Evolutionary conservation across 1,140 invertebrate genomes (phyloP), one percentile per base, ranked within the genome.

Genomic region (Meloidogyne exigua): DNA sequence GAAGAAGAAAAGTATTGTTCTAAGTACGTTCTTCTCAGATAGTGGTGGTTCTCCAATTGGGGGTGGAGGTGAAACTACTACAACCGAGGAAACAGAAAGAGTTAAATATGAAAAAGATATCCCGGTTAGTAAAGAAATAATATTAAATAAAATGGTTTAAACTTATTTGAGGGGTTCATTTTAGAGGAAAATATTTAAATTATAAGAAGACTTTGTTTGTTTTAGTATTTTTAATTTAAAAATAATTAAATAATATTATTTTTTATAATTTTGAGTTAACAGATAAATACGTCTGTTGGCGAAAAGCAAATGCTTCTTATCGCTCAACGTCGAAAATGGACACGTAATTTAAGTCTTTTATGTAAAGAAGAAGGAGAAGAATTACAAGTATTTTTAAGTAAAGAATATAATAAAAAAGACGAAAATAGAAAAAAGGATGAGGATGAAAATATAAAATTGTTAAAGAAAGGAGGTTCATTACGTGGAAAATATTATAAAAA

Each of bases 281-380:
- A 73, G 72, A 39, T 32, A 18, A 73, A 65, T 32, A 39, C 72
- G 36, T 18, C 72, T n/a, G 72, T 73, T 18, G 72, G 57, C n/a
- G 72, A 62, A n/a, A 62, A 18, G 12, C 72, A 73, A 73, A 73
- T 73, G 72, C 65, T 65, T 62, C 49, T 73, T 62, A 73, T 73
- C 57, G 57, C 72, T 25, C 72, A 73, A 32, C 42, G 72, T 64
- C 42, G 72, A 21, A 57, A 23, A 15, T 73, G 72, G 72, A 73
- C 57, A 21, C 72, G 72, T 36, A 73, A 73, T 73, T 32, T 73
- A 65, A 73, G 72, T 11, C 57, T 73, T n/a, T 64, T 73, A 65
- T 73, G 72, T 65, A 73, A 73, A 32, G 72, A 73, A 64, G 72
- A 73, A 36, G 72, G 72, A 9, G 72, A 73, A 28, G 72, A 73